phyloP scores from a whole-genome alignment of 2,797 vertebrate species.

The Myotis pilosus region DNA sequence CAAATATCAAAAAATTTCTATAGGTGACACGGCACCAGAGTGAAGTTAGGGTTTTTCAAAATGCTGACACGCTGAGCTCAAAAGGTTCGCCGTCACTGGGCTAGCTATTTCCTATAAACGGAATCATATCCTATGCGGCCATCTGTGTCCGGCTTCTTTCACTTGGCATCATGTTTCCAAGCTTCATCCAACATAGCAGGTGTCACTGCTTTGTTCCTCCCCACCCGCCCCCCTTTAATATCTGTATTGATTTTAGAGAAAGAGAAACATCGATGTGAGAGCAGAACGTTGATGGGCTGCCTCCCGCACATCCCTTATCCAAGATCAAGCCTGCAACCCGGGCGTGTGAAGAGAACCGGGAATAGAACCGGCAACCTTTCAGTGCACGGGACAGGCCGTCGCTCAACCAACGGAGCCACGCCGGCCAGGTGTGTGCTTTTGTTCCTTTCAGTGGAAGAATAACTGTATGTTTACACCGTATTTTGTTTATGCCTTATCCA shows the following conservation, averaged over 20 bases:
- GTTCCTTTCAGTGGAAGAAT: not conserved
- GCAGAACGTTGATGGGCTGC: not conserved
- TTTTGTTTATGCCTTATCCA: too few relatives aligned
- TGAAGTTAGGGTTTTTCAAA: too few relatives aligned
- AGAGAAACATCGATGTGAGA: not conserved
- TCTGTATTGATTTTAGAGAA: not conserved
- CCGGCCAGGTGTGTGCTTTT: not conserved
- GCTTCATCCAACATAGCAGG: fast-evolving
- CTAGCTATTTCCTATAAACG: not conserved
- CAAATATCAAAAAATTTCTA: too few relatives aligned
- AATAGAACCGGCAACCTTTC: not conserved
- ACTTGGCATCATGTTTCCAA: fast-evolving
- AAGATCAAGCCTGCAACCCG: not conserved
- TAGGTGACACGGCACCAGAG: too few relatives aligned
- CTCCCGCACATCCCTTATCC: not conserved
- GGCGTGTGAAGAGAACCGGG: not conserved
- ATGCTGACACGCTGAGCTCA: too few relatives aligned
- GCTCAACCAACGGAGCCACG: not conserved
- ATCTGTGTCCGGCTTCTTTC: not conserved
- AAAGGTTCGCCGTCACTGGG: too few relatives aligned
- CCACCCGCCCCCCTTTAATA: not conserved
- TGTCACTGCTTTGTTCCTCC: not conserved
- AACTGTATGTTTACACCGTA: fast-evolving
- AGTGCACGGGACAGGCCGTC: fast-evolving
- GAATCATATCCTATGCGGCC: fast-evolving